Percentiles rank a stretch among this genome's conserved stretches.
Conservation (phyloP, 2,113 vertebrate genomes). For the Ailurus styani region DNA sequence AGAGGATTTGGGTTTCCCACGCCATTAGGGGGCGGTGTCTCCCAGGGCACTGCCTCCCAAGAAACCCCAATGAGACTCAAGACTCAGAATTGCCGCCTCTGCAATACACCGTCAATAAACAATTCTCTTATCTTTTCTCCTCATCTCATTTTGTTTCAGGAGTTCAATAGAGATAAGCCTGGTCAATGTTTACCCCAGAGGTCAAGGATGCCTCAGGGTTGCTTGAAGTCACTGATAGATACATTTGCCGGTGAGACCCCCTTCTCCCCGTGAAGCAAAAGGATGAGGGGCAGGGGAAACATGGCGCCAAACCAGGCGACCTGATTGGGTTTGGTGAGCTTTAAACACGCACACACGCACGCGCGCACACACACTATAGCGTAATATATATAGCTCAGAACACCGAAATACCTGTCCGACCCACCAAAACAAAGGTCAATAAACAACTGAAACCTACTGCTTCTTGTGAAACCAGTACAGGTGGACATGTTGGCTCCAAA, state of each 20-base stretch:
- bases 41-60: neutral
- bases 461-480: conserved; percentile 53
- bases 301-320: too few species aligned
- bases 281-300: neutral
- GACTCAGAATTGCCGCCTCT: neutral
- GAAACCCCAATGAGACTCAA: neutral
- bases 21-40: neutral
- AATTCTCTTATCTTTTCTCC: neutral
- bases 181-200: neutral
- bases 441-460: conserved; percentile 51
- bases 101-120: neutral
- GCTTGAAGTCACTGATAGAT: neutral
- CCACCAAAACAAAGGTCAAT: conserved; percentile 55
- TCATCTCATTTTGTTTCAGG: neutral
- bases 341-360: neutral
- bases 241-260: neutral
- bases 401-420: conserved; percentile 72
- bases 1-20: neutral
- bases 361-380: neutral
- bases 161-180: neutral
- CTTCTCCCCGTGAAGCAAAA: neutral
- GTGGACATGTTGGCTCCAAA: conserved; percentile 67
- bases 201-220: neutral
- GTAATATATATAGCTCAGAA: conserved; percentile 53
- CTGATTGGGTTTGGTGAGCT: neutral